A percentile compares a stretch with the other conserved stretches of the same genome.
phyloP scores from a whole-genome alignment of 2,888 invertebrate species.

The Eilema depressum region DNA sequence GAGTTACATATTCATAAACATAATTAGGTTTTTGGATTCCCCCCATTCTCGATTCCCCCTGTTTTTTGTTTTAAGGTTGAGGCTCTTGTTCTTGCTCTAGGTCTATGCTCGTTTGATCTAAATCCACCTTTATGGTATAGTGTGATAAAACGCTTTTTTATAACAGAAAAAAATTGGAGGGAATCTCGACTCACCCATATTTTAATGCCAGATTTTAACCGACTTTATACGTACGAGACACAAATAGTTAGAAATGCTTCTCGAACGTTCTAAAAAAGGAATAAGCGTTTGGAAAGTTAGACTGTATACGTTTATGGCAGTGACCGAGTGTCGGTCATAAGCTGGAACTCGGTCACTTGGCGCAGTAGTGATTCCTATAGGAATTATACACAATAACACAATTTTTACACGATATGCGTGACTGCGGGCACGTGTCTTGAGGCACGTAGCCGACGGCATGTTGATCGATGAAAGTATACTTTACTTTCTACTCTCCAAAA shows the following conservation, averaged over 20 bases:
- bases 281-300: slow-evolving; percentile 4
- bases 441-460: background rate
- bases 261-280: slow-evolving; percentile 8
- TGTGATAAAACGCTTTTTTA: too few species aligned
- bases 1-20: too few species aligned
- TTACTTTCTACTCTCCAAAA: background rate
- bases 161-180: too few species aligned
- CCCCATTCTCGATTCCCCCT: too few species aligned
- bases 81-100: too few species aligned
- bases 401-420: background rate
- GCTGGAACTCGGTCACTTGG: slow-evolving; percentile 1
- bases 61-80: too few species aligned
- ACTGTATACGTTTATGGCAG: background rate
- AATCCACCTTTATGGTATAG: too few species aligned
- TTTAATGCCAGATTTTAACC: background rate
- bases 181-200: too few species aligned
- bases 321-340: background rate
- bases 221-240: background rate
- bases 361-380: background rate
- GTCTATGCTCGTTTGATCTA: too few species aligned
- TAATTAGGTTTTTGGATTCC: too few species aligned
- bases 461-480: background rate
- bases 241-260: background rate
- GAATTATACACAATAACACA: slow-evolving; percentile 6
- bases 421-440: background rate